These are phyloP conservation scores for Chymomyza fuscimana DNA, from an alignment of 2,888 invertebrate species.

Conservation along the genomic window DNA sequence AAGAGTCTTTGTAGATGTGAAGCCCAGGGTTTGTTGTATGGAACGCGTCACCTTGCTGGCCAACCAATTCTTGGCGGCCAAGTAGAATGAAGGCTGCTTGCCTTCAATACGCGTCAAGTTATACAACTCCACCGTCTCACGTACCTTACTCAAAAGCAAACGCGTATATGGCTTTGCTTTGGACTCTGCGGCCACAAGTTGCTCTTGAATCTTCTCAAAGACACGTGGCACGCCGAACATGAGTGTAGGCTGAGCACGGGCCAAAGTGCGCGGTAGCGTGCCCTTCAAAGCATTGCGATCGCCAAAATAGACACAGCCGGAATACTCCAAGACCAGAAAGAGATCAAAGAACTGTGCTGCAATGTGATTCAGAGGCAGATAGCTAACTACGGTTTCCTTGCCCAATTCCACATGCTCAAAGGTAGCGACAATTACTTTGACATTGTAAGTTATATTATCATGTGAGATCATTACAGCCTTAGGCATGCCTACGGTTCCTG, in stretches of 20 bases:
- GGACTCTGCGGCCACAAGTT: slow-evolving; percentile 86
- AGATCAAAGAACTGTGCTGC: slow-evolving; percentile 91
- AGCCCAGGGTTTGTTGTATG: slow-evolving; percentile 87
- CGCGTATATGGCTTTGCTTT: slow-evolving; percentile 85
- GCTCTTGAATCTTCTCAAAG: slow-evolving; percentile 95
- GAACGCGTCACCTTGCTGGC: slow-evolving; percentile 85
- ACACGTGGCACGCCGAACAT: slow-evolving; percentile 94
- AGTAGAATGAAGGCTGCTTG: slow-evolving; percentile 39
- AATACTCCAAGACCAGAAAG: slow-evolving; percentile 79
- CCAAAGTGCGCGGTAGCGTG: slow-evolving; percentile 86
- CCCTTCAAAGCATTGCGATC: slow-evolving; percentile 93
- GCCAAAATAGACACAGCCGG: slow-evolving; percentile 86
- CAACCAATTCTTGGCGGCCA: slow-evolving; percentile 62
- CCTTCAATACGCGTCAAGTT: slow-evolving; percentile 82
- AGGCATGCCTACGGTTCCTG: slow-evolving; percentile 92
- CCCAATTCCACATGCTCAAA: slow-evolving; percentile 81
- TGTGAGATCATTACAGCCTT: slow-evolving; percentile 96
- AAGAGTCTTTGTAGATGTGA: slow-evolving; percentile 85
- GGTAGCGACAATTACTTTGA: slow-evolving; percentile 81
- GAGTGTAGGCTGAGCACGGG: slow-evolving; percentile 88
- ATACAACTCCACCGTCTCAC: slow-evolving; percentile 83
- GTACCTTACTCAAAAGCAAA: slow-evolving; percentile 85
- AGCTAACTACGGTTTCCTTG: slow-evolving; percentile 86
- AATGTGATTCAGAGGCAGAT: slow-evolving; percentile 92
- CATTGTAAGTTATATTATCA: slow-evolving; percentile 89